Evolutionary conservation across 2,888 invertebrate species (phyloP), one percentile per base, ranked within the genome.

Genomic region (Macrophya alboannulata): DNA sequence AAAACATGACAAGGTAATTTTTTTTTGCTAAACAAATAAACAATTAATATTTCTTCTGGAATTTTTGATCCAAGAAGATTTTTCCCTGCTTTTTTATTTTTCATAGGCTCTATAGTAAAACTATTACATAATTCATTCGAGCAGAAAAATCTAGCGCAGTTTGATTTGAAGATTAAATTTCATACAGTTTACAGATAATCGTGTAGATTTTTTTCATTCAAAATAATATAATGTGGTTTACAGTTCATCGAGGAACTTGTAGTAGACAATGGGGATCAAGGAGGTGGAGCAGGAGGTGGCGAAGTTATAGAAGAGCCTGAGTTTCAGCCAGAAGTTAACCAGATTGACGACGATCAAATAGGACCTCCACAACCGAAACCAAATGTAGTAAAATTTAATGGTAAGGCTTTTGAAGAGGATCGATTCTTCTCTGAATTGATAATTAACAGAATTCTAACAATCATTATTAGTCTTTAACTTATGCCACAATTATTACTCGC

Each of bases 301-400:
- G 94, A 94, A 84, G 94, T 94, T 6, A 92, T 95, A 51, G 94
- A 95, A 87, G 94, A 94, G 87, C 94, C 94, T 3, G 94, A 92
- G 85, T 92, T 93, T 86, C 93, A 92, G 83, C 93, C 92, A 85
- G 92, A 93, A 85, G 88, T 90, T 40, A 85, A 76, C 37, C 92
- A 92, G 86, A 89, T 92, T 12, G 92, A 93, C 12, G 92, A 92
- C 85, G 90, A 93, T 87, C 93, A 93, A 85, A 93, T 93, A 83
- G 91, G 91, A 25, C 93, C 93, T 68, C 93, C 92, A 5, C 91
- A 92, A 85, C 92, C 92, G n/a, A 93, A 91, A 71, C 88, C 90
- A 31, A 91, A 90, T 84, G 86, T 90, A 15, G 85, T 92, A 43
- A 92, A 91, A 89, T 93, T 93, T 87, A 88, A 87, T 86, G 93